These are phyloP conservation scores for Epirrhoe tristata DNA, from an alignment of 2,888 invertebrate species.

Conservation along the genomic window DNA sequence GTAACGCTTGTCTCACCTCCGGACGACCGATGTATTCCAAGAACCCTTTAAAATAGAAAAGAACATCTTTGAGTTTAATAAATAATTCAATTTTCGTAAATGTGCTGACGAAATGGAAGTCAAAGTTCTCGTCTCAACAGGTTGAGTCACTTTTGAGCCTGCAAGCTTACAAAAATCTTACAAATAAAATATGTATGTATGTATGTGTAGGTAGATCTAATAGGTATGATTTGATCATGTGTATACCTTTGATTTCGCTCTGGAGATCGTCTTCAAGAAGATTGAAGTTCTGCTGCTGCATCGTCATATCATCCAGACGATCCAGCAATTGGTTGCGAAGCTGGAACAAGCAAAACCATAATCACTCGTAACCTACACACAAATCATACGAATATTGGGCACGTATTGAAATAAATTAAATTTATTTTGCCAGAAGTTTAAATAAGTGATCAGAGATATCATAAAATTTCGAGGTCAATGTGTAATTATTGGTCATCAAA, in stretches of 20 bases:
- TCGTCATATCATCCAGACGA: slow-evolving; percentile 57
- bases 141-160: no score
- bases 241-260: slow-evolving; percentile 54
- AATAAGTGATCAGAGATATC: not conserved
- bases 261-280: slow-evolving; percentile 65
- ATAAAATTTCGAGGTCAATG: not conserved
- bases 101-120: no score
- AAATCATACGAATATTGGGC: no score
- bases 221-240: not conserved
- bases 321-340: slow-evolving; percentile 59
- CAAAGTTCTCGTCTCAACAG: no score
- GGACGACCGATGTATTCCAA: slow-evolving; percentile 82
- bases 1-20: slow-evolving; percentile 87
- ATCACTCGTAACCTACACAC: no score
- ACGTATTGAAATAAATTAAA: not conserved
- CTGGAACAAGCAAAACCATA: slow-evolving; percentile 47
- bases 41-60: slow-evolving; percentile 57
- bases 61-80: no score
- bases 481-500: slow-evolving; percentile 1
- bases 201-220: no score
- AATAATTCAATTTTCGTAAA: no score
- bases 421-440: not conserved
- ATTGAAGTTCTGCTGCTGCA: slow-evolving; percentile 62
- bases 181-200: no score
- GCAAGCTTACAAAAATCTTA: no score